Base-by-base conservation (phyloP, 2,797 vertebrate genomes). In the Catamblyrhynchus diadema region DNA sequence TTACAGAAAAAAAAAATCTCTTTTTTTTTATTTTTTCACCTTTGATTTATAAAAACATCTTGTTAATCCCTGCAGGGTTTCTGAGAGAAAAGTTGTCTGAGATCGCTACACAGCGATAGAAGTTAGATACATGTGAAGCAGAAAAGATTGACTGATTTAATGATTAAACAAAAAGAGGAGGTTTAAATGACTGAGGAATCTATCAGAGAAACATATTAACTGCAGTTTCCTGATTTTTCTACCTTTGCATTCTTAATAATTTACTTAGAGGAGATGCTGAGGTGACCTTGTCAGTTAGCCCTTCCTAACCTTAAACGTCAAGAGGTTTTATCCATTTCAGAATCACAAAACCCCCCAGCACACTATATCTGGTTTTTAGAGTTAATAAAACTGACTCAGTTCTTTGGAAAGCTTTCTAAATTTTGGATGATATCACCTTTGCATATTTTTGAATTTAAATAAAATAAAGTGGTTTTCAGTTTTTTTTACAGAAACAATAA, bases 81-180 rank as follows among this genome's bases (percentile, higher is more conserved):
- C 70, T 72, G 35, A 81, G n/a, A 37, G 47, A 44, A 81, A 77
- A 83, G 39, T 28, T 9, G 8, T 35, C 60, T n/a, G 50, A 78
- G 44, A 35, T 62, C 24, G 6, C 16, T 72, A n/a, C 17, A 32
- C 42, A 65, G 42, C 1, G 5, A 30, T 10, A 3, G 24, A 60
- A 60, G 18, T 81, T 51, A 77, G 59, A 69, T 50, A 44, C 48
- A 42, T 3, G 10, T 54, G 61, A 81, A 86, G 33, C 54, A 74
- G 88, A 67, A 73, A 93, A 86, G 59, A 79, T 39, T 65, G 74
- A 59, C 35, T 71, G 57, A 92, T 75, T 81, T 91, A 95, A 93
- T 91, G 78, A 91, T 95, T 95, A 95, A 91, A 88, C 81, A 79
- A 78, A 83, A 92, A 82, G 41, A 86, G 41, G 62, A 81, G 44